Conservation (phyloP, 2,113 vertebrate genomes). For the Cnemophilus loriae region DNA sequence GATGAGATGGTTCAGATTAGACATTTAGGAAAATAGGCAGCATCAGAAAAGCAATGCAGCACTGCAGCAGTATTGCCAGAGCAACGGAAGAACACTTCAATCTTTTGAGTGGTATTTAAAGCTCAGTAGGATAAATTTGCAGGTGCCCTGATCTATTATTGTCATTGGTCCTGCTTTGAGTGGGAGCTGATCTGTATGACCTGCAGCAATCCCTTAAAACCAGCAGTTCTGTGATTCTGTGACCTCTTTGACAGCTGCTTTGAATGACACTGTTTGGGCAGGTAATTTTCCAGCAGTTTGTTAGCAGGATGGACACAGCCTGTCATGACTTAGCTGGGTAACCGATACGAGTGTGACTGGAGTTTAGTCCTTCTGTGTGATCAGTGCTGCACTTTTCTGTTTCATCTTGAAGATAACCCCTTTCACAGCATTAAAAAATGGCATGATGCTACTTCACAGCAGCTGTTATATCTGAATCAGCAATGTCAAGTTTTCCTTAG, state of each 20-base stretch:
- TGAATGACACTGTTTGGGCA: not conserved
- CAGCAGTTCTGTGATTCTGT: not conserved
- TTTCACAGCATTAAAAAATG: not conserved
- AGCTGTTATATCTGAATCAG: not conserved
- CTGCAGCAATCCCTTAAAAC: not conserved
- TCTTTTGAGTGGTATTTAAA: not conserved
- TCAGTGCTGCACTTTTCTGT: not conserved
- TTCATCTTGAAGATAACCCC: not conserved
- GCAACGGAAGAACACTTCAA: not conserved
- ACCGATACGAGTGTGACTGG: not conserved
- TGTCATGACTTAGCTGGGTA: not conserved
- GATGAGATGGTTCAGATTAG: not conserved
- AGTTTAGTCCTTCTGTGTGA: not conserved
- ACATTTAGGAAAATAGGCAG: not conserved
- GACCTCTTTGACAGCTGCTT: not conserved
- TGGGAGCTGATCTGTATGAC: not conserved
- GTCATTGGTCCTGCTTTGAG: not conserved
- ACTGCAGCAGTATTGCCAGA: not conserved
- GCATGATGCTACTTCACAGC: not conserved
- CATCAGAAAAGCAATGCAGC: not conserved
- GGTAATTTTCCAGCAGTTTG: not conserved
- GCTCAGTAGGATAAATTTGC: not conserved
- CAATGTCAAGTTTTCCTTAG: not conserved
- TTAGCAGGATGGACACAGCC: not conserved
- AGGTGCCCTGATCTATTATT: not conserved